Evolutionary conservation across 2,797 vertebrate species (phyloP), one percentile per base, ranked within the genome.

Genomic region (Pangasius macronema): DNA sequence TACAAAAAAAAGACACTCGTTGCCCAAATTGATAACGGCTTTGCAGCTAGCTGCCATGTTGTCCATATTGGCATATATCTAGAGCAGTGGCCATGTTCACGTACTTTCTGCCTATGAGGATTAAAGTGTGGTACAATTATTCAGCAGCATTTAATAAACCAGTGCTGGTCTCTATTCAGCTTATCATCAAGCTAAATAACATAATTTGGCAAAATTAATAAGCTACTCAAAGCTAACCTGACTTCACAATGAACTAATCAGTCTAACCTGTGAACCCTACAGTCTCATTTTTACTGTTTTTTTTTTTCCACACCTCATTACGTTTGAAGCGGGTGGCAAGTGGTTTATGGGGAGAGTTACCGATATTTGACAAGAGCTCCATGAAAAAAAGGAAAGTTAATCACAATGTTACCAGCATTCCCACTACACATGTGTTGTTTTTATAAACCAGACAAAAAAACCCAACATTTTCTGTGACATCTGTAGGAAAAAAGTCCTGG

Each of bases 191-290:
- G 55, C 33, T 27, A 46, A 82, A 63, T 81, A 27, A 82, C 63
- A 59, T 13, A 59, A 59, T 80, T 55, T 55, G 5, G 18, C 49
- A 79, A 79, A 79, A 79, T 57, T 61, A 61, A 59, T 81, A 42
- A 81, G 8, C 75, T 80, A 57, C 53, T 80, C 20, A 59, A 24
- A 2, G 53, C 20, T 80, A 80, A 57, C 8, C 30, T 4, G 75
- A 55, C 20, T 42, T 81, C 11, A 81, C 79, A n/a, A 18, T 16
- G 13, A 57, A 27, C 27, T 51, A 51, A 51, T 76, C 70, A 73
- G 70, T 46, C 27, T 13, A 76, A 51, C 73, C 24, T 49, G 42
- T 16, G 20, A 77, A 53, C n/a, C 51, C 9, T 30, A 18, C 49
- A 53, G 49, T 33, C n/a, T 33, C 7, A 33, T 79, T 55, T 30